phyloP scores from a whole-genome alignment of 2,888 invertebrate species.

The Torymus tubicola region DNA sequence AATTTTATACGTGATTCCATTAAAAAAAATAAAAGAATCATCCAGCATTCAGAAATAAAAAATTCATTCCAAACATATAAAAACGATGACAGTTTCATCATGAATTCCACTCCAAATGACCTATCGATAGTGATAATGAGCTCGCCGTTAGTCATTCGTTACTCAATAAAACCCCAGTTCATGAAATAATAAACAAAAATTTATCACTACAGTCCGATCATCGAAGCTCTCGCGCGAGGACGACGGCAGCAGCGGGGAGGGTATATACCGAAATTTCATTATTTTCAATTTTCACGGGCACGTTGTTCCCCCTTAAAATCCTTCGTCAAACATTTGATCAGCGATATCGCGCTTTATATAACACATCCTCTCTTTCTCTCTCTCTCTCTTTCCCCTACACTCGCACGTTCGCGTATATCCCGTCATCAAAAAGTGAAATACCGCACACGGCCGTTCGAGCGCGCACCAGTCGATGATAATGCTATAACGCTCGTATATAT shows the following conservation, averaged over 20 bases:
- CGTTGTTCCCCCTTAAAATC: constrained; percentile 49
- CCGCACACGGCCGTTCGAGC: constrained; percentile 12
- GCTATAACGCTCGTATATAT: constrained; percentile 1
- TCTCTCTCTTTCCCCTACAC: too few species aligned
- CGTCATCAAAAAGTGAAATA: constrained; percentile 57
- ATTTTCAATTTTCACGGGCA: constrained; percentile 57
- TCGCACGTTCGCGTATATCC: constrained; percentile 23
- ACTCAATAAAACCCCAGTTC: constrained; percentile 27
- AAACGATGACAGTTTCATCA: too few species aligned
- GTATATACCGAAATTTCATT: constrained; percentile 50
- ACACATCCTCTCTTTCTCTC: not conserved
- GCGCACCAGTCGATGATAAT: constrained; percentile 41
- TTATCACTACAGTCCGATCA: constrained; percentile 68
- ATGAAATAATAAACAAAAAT: constrained; percentile 49
- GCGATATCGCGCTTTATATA: constrained; percentile 51
- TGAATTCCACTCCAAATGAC: too few species aligned
- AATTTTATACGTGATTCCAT: too few species aligned
- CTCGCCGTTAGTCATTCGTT: too few species aligned
- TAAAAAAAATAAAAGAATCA: too few species aligned
- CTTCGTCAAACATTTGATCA: constrained; percentile 57
- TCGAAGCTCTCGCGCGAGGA: constrained; percentile 18
- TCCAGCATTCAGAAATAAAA: too few species aligned
- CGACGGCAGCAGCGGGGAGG: too few species aligned
- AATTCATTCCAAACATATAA: too few species aligned
- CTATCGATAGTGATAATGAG: not conserved